phyloP scores from a whole-genome alignment of 1,140 invertebrate species.

The Aphaenogaster ashmeadi region DNA sequence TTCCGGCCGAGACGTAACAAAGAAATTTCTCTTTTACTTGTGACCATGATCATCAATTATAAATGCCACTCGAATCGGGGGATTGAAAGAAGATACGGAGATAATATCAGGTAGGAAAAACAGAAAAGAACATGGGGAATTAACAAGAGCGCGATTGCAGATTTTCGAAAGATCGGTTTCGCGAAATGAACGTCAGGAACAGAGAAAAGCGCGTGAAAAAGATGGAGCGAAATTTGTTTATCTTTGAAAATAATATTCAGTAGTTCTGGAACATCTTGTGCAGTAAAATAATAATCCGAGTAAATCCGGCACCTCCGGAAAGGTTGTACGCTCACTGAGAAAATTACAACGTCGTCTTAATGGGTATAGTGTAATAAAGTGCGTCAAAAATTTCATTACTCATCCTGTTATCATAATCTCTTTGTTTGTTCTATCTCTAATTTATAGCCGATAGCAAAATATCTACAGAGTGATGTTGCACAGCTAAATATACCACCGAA shows the following conservation, averaged over 20 bases:
- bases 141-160: slow-evolving; percentile 51
- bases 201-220: not conserved
- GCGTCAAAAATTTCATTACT: slow-evolving; percentile 8
- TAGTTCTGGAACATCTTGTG: not conserved
- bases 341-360: not conserved
- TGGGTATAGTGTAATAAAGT: not conserved
- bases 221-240: slow-evolving; percentile 58
- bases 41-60: slow-evolving; percentile 34
- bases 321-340: not conserved
- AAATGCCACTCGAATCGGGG: not conserved
- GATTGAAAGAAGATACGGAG: not conserved
- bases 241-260: slow-evolving; percentile 32
- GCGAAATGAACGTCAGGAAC: not conserved
- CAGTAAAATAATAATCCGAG: slow-evolving; percentile 12
- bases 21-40: slow-evolving; percentile 34
- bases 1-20: not conserved
- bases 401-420: not conserved
- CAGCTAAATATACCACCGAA: slow-evolving; percentile 31
- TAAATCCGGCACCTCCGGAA: not conserved
- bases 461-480: not conserved
- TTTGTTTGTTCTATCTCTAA: not conserved
- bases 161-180: slow-evolving; percentile 56
- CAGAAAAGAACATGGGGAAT: slow-evolving; percentile 39
- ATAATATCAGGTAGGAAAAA: not conserved
- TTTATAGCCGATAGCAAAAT: slow-evolving; percentile 14